These are phyloP conservation scores for Monarcha castaneiventris DNA, from an alignment of 2,113 vertebrate species.

Conservation along the genomic window DNA sequence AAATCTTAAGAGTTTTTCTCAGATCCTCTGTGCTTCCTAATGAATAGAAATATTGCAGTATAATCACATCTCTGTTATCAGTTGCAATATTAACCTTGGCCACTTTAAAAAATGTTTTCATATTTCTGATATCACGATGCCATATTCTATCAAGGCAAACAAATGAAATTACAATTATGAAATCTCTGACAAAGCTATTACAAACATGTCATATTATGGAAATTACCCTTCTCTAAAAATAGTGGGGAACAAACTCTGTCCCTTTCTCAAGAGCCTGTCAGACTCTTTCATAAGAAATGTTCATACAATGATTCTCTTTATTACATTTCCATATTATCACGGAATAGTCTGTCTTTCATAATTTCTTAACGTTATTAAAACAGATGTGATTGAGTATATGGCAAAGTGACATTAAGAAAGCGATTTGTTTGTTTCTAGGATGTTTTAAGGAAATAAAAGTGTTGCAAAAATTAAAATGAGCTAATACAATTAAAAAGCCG, in stretches of 20 bases:
- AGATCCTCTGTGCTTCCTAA: neutral
- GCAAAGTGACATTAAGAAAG: neutral
- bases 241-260: neutral
- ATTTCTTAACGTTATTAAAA: neutral
- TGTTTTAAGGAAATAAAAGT: neutral
- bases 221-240: neutral
- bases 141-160: conserved; percentile 30
- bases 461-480: neutral
- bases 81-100: neutral
- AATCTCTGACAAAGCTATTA: conserved; percentile 48
- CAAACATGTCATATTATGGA: neutral
- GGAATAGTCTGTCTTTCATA: neutral
- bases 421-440: neutral
- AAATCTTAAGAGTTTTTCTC: neutral
- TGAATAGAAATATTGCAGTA: neutral
- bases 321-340: neutral
- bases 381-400: neutral
- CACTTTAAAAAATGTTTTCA: neutral
- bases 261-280: neutral
- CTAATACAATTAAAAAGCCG: neutral
- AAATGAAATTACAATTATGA: conserved; percentile 30
- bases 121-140: conserved; percentile 1
- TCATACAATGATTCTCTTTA: neutral
- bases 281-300: neutral
- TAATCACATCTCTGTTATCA: neutral